Base-by-base conservation (phyloP, 2,113 vertebrate species). In the Istiophorus platypterus region DNA sequence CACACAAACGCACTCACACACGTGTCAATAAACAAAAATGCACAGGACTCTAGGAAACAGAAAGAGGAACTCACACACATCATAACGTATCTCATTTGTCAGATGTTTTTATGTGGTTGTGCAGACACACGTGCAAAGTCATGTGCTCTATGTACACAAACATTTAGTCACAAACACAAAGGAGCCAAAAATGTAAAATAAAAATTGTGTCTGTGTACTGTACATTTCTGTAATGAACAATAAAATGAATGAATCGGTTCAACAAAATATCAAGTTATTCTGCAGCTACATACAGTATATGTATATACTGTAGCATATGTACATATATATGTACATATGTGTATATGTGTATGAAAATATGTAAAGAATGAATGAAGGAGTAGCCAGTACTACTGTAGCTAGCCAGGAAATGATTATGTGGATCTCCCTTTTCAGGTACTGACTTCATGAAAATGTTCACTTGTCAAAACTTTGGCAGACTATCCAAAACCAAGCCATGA, bases 381-480 rank as follows among this genome's bases (percentile, higher is more conserved):
- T 22, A 45, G 67, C 85, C 69, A 15, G 73, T 78, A 54, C 10
- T 4, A 57, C 52, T 24, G 56, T 29, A 64, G 62, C 13, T 75
- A 39, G 79, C 73, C 77, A 78, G 80, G 72, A 80, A 63, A 52
- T 58, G 54, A 82, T 68, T 42, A 69, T 81, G 61, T 34, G n/a
- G 9, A 72, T 54, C 41, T 76, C 18, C 9, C 0, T 17, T 6
- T 22, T 12, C 12, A 54, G 11, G 64, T 61, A 72, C 59, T 18
- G 70, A 2, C 74, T 79, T 7, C 1, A 13, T 74, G 31, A 76
- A 83, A 72, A 61, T 66, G 66, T 76, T 80, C 64, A 75, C 56
- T 69, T 18, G 27, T 26, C 27, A 58, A 82, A 88, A 85, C 74
- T 77, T 87, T 82, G 77, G 71, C 82, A 84, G 56, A 27, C 47